phyloP scores from a whole-genome alignment of 1,140 invertebrate species.

The Drosophila orena region DNA sequence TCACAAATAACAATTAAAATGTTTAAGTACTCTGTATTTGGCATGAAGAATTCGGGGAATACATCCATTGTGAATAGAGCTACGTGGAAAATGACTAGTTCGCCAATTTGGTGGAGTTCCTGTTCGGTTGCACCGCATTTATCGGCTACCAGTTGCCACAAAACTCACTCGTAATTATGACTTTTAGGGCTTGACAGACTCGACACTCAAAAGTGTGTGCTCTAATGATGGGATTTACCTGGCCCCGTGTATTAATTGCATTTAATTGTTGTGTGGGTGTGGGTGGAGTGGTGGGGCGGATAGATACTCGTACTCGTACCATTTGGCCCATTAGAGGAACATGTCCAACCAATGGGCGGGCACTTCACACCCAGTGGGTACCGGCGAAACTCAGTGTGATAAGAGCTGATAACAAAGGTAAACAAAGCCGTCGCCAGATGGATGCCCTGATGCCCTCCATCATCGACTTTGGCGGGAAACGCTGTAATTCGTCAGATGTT shows the following conservation, averaged over 20 bases:
- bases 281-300: not conserved
- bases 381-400: conserved; percentile 47
- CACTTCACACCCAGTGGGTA: conserved; percentile 47
- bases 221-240: not conserved
- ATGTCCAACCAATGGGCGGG: conserved; percentile 60
- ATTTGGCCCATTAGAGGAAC: not conserved
- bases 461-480: conserved; percentile 70
- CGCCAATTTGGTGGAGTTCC: too few relatives aligned
- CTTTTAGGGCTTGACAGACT: conserved; percentile 11
- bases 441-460: conserved; percentile 29
- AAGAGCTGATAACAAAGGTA: conserved; percentile 82
- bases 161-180: conserved; percentile 21
- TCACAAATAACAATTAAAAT: too few relatives aligned
- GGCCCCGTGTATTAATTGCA: conserved; percentile 25
- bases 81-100: not conserved
- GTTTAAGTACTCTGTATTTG: too few relatives aligned
- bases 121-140: too few relatives aligned
- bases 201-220: not conserved
- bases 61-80: too few relatives aligned
- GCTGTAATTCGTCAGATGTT: conserved; percentile 71
- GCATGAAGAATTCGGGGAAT: too few relatives aligned
- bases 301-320: not conserved
- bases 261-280: conserved; percentile 6
- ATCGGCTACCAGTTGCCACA: conserved; percentile 1
- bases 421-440: conserved; percentile 59